Percentiles rank a stretch among this genome's conserved stretches.
Evolutionary conservation across 1,140 invertebrate genomes (phyloP).

Genomic region (Hormaphis cornu): DNA sequence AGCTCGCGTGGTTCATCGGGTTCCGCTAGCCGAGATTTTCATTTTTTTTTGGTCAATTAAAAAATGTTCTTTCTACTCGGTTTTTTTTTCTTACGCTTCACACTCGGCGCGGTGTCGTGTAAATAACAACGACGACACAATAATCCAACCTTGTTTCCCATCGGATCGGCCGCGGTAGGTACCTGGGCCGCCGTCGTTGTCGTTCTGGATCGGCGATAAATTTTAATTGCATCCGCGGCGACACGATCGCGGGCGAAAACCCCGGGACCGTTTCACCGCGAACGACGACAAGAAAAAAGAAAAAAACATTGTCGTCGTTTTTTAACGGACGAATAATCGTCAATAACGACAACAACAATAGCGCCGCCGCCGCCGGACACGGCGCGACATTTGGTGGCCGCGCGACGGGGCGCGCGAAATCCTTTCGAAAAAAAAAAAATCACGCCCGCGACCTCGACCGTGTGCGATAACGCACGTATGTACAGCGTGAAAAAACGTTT

Average conservation of each 20-base stretch:
- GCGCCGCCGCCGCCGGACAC: slow-evolving; percentile 26
- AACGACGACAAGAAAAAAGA: too few relatives aligned
- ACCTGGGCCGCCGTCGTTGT: background rate
- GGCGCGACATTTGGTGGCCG: slow-evolving; percentile 27
- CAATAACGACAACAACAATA: too few relatives aligned
- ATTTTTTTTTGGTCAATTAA: slow-evolving; percentile 19
- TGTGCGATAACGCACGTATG: background rate
- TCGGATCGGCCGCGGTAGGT: slow-evolving; percentile 6
- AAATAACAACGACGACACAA: background rate
- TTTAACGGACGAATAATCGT: slow-evolving; percentile 30
- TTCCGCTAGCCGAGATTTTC: slow-evolving; percentile 20
- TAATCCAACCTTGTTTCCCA: slow-evolving; percentile 15
- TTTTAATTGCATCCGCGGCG: slow-evolving; percentile 28
- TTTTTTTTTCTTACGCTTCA: background rate
- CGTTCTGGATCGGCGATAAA: slow-evolving; percentile 26
- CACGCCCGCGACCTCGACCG: background rate
- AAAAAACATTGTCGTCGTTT: too few relatives aligned
- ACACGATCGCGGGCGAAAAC: background rate
- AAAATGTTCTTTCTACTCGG: background rate
- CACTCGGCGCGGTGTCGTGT: background rate
- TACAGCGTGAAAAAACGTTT: too few relatives aligned
- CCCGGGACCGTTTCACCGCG: background rate
- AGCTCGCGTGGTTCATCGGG: slow-evolving; percentile 16
- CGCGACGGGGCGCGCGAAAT: slow-evolving; percentile 28
- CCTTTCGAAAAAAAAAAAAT: slow-evolving; percentile 23